Evolutionary conservation across 2,113 vertebrate species (phyloP), one percentile per base, ranked within the genome.

Genomic region (Penelope pileata): DNA sequence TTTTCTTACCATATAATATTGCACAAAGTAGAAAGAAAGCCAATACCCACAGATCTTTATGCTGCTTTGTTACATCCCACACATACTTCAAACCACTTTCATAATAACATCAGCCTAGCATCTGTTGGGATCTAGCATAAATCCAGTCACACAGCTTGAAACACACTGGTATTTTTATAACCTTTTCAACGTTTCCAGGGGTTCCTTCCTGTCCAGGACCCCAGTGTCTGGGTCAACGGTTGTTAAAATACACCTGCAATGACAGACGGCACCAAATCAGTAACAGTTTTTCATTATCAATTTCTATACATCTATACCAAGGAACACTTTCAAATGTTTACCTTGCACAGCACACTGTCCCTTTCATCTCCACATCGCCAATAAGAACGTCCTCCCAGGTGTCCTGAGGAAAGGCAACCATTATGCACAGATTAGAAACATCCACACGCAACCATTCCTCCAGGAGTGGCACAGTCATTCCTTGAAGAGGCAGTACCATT

Each of bases 151-250:
- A 77, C n/a, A 60, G 22, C 12, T 34, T 51, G 68, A 87, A 27
- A 15, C 84, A 16, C n/a, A 53, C 43, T 32, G 29, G 8, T 75
- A 50, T 86, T 85, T 94, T 82, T 88, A 90, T 24, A 97, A 99
- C 99, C 98, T 99, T 97, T 98, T 99, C 94, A 99, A 92, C 2
- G 99, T 99, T 29, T 99, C 98, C 96, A 99, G 97, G 0, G 99
- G 99, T 92, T 99, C 98, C 79, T 99, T 99, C 67, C 98, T 98
- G 96, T 88, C 97, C 6, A 99, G 97, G n/a, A 99, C 47, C 9
- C 99, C 99, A 2, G 99, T 99, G 91, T 99, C 98, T 26, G 99
- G 99, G 96, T 99, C 98, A 85, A 99, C 98, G 0, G 99, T 99
- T 64, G 99, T 99, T 82, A 99, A 93, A 94, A 99, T 51, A 92